A percentile compares a stretch with the other conserved stretches of the same genome.
Evolutionary conservation across 2,797 vertebrate genomes (phyloP).

Genomic region (Tragelaphus oryx): DNA sequence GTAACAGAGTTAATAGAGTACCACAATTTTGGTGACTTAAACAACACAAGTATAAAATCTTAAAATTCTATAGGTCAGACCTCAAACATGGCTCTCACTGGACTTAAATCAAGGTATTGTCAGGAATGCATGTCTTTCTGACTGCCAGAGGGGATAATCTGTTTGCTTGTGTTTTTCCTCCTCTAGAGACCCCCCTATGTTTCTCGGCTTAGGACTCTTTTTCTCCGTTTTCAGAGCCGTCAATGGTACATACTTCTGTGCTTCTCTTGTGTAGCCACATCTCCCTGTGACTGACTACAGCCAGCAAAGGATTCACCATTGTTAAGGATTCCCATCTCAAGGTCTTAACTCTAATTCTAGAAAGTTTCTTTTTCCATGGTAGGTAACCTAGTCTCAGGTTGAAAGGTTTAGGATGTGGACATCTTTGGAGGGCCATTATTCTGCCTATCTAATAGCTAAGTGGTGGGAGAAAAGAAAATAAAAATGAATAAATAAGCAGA

Average conservation of each 20-base stretch:
- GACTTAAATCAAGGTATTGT: not conserved
- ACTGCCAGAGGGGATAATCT: not conserved
- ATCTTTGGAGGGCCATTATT: not conserved
- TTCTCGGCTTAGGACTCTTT: not conserved
- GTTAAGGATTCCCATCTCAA: not conserved
- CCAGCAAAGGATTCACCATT: not conserved
- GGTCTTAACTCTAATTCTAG: not conserved
- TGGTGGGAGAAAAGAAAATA: not conserved
- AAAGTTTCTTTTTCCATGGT: not conserved
- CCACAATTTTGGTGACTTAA: not conserved
- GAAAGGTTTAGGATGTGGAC: not conserved
- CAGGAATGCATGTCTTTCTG: not conserved
- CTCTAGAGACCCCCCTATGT: not conserved
- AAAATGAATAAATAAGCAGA: not conserved
- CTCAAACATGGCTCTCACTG: not conserved
- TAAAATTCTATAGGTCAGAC: not conserved
- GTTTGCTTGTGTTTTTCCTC: not conserved
- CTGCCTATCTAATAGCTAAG: not conserved
- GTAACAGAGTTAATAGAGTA: not conserved
- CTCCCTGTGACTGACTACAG: not conserved
- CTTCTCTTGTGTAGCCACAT: not conserved
- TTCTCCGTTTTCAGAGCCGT: not conserved
- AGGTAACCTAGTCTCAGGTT: not conserved
- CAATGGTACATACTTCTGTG: not conserved
- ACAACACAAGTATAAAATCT: not conserved